Evolutionary conservation across 2,797 vertebrate genomes (phyloP).

Genomic region (Potorous gilbertii): DNA sequence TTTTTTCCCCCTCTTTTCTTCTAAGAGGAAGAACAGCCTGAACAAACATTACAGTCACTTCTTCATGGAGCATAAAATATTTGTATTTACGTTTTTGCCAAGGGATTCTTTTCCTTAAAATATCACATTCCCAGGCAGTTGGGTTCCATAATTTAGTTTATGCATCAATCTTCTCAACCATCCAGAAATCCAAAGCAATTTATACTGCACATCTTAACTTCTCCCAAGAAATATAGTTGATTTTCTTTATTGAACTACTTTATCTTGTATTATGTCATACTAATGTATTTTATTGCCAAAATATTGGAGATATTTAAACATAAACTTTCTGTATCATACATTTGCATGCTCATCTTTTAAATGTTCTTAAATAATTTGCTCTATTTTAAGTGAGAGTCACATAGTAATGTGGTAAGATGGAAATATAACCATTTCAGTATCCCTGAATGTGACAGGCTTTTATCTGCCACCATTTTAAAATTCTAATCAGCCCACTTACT

Average conservation of each 20-base stretch:
- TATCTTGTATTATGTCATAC: background rate
- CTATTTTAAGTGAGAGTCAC: background rate
- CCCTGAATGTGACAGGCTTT: background rate
- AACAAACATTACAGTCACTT: background rate
- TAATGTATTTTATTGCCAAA: background rate
- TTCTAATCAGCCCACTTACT: background rate
- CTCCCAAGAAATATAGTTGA: background rate
- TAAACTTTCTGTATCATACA: background rate
- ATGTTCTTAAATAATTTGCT: background rate
- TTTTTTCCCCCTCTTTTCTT: background rate
- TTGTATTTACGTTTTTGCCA: too few species aligned
- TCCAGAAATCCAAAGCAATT: background rate
- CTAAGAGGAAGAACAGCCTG: background rate
- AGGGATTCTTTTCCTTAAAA: too few species aligned
- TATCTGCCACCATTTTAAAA: background rate
- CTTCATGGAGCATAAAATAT: too few species aligned
- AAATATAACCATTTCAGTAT: background rate
- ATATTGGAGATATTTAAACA: background rate
- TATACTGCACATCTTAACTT: background rate
- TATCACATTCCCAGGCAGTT: background rate
- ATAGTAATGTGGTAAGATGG: background rate
- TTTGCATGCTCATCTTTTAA: background rate
- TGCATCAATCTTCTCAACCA: background rate
- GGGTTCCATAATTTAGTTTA: background rate
- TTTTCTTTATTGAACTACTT: background rate